These are phyloP conservation scores for Drosophila kanekoi DNA, from an alignment of 2,888 invertebrate genomes.

Conservation along the genomic window DNA sequence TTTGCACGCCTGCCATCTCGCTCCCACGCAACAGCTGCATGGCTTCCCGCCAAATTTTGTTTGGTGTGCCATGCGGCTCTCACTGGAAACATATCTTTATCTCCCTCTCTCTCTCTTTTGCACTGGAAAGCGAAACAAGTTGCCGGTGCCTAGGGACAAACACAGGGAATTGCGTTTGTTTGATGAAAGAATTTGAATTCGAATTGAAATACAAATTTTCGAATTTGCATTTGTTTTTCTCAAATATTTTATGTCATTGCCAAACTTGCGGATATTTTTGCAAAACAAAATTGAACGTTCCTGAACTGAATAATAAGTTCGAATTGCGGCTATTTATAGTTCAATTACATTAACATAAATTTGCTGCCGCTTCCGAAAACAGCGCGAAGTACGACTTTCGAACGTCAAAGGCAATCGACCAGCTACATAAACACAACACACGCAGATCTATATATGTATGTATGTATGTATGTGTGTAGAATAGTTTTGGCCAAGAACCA, in stretches of 20 bases:
- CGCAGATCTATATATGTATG: conserved; percentile 5
- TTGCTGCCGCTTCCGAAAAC: conserved; percentile 32
- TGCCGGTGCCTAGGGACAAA: conserved; percentile 21
- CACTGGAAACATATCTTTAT: conserved; percentile 37
- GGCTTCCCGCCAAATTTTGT: conserved; percentile 76
- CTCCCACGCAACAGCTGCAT: conserved; percentile 47
- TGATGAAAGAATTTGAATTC: conserved; percentile 12
- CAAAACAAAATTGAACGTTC: conserved; percentile 14
- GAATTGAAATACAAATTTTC: conserved; percentile 14
- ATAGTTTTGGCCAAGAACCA: conserved; percentile 36
- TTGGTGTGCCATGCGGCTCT: conserved; percentile 34
- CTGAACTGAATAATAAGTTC: conserved; percentile 54
- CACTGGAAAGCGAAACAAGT: conserved; percentile 52
- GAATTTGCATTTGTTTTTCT: conserved; percentile 28
- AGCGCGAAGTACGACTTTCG: conserved; percentile 49
- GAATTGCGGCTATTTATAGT: conserved; percentile 23
- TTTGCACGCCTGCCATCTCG: conserved; percentile 45
- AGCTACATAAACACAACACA: not conserved
- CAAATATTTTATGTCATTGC: conserved; percentile 49
- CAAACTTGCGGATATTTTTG: conserved; percentile 34
- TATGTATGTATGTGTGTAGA: not conserved
- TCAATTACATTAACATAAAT: conserved; percentile 58
- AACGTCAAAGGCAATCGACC: conserved; percentile 42
- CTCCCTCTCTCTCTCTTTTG: not conserved
- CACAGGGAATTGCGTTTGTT: conserved; percentile 23